A percentile compares a stretch with the other conserved stretches of the same genome.
phyloP scores from a whole-genome alignment of 2,797 vertebrate species.

The Pseudotriccus pelzelni region DNA sequence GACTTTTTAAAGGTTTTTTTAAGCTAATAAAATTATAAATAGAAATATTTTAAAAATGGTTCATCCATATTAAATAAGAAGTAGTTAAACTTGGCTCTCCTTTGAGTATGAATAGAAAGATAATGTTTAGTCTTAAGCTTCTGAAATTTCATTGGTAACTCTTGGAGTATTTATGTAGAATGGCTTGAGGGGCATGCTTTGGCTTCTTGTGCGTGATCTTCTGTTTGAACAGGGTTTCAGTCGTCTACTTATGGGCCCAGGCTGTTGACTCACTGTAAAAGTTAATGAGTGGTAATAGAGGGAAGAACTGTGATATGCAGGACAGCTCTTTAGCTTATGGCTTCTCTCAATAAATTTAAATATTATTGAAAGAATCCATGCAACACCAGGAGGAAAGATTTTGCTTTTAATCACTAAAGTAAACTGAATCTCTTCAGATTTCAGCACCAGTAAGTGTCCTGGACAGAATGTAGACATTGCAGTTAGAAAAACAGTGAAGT shows the following conservation, averaged over 20 bases:
- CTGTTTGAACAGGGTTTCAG: neutral
- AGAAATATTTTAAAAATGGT: neutral
- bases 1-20: neutral
- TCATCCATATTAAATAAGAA: neutral
- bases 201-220: neutral
- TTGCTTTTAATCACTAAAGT: conserved; percentile 61
- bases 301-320: neutral
- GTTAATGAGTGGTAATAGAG: neutral
- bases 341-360: neutral
- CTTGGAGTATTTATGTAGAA: neutral
- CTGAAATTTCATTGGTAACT: neutral
- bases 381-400: neutral
- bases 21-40: neutral
- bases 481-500: conserved; percentile 63
- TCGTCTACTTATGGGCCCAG: neutral
- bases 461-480: conserved; percentile 47
- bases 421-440: conserved; percentile 70
- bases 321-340: conserved; percentile 2
- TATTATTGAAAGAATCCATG: conserved; percentile 12
- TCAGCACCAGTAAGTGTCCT: conserved; percentile 61
- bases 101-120: neutral
- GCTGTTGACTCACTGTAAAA: neutral
- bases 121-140: neutral
- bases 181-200: neutral
- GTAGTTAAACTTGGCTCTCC: neutral